These are phyloP conservation scores for Caenorhabditis sp. DNA, from an alignment of 2,888 invertebrate species.

Conservation along the genomic window DNA sequence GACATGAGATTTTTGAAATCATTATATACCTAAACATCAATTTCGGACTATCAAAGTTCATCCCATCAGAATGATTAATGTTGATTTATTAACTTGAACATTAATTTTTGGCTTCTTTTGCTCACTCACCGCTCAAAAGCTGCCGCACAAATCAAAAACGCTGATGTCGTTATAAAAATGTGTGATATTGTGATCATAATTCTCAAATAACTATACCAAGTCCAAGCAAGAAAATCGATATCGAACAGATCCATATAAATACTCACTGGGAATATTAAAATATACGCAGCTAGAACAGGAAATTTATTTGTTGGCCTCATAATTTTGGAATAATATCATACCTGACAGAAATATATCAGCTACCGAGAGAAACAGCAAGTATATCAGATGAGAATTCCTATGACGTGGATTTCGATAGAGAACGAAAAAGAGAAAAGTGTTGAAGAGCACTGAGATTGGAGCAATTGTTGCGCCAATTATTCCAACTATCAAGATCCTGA, in stretches of 20 bases:
- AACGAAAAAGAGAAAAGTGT: conserved; percentile 65
- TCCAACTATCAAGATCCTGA: conserved; percentile 59
- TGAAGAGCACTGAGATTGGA: conserved; percentile 60
- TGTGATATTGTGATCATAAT: conserved; percentile 59
- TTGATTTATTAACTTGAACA: too few species aligned
- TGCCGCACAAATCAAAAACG: conserved; percentile 64
- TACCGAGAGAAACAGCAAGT: conserved; percentile 62
- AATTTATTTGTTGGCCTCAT: background rate
- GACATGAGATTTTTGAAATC: conserved; percentile 62
- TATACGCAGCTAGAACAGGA: conserved; percentile 58
- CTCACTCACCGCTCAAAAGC: conserved; percentile 57
- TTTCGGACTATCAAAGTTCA: too few species aligned
- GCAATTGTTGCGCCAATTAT: conserved; percentile 62
- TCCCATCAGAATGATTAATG: too few species aligned
- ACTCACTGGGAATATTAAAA: conserved; percentile 66
- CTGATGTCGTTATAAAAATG: conserved; percentile 63
- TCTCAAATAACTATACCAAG: conserved; percentile 66
- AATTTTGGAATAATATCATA: conserved; percentile 13
- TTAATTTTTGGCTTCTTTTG: too few species aligned
- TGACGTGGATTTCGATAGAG: conserved; percentile 56
- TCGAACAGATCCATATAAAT: conserved; percentile 67
- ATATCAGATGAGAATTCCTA: conserved; percentile 62
- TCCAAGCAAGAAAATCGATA: conserved; percentile 54
- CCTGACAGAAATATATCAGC: conserved; percentile 68
- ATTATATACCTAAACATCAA: conserved; percentile 59